Evolutionary conservation across 92 coral and sea anemone genomes (phyloP).

Genomic region (Epizoanthus ramosus): DNA sequence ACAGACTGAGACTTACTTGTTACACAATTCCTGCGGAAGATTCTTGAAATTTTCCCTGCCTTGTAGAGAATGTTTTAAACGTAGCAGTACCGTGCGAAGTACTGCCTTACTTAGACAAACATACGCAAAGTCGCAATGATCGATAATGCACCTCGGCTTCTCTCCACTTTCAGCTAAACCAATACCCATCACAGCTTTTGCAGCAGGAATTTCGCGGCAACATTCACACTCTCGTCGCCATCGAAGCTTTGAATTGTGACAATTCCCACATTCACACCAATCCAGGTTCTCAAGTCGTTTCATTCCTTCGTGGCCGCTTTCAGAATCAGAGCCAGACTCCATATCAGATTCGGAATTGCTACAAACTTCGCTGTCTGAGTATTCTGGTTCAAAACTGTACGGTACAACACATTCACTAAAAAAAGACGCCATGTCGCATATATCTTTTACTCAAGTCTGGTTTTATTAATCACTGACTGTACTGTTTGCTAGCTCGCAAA

Average conservation of each 20-base stretch:
- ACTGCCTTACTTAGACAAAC: conserved; percentile 38
- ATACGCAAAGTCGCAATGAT: conserved; percentile 20
- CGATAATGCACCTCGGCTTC: conserved; percentile 1
- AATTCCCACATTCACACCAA: conserved; percentile 39
- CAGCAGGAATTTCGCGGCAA: conserved; percentile 24
- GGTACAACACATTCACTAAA: too few relatives aligned
- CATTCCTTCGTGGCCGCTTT: background rate
- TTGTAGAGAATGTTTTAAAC: conserved; percentile 16
- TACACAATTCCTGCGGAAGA: background rate
- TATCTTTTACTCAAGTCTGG: too few relatives aligned
- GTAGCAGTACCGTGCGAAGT: conserved; percentile 13
- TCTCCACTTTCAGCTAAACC: conserved; percentile 1
- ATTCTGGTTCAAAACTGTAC: too few relatives aligned
- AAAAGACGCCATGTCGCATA: background rate
- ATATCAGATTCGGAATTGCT: too few relatives aligned
- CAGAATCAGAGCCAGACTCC: too few relatives aligned
- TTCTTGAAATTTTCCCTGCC: conserved; percentile 13
- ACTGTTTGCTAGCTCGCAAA: background rate
- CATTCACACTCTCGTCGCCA: conserved; percentile 32
- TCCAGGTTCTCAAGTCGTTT: conserved; percentile 1
- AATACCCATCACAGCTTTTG: conserved; percentile 14
- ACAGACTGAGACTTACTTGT: conserved; percentile 38
- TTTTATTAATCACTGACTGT: background rate
- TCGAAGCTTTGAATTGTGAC: conserved; percentile 21
- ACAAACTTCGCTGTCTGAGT: too few relatives aligned